A percentile compares a stretch with the other conserved stretches of the same genome.
These are phyloP conservation scores for Aphyosemion australe DNA, from an alignment of 2,113 vertebrate species.

Conservation along the genomic window DNA sequence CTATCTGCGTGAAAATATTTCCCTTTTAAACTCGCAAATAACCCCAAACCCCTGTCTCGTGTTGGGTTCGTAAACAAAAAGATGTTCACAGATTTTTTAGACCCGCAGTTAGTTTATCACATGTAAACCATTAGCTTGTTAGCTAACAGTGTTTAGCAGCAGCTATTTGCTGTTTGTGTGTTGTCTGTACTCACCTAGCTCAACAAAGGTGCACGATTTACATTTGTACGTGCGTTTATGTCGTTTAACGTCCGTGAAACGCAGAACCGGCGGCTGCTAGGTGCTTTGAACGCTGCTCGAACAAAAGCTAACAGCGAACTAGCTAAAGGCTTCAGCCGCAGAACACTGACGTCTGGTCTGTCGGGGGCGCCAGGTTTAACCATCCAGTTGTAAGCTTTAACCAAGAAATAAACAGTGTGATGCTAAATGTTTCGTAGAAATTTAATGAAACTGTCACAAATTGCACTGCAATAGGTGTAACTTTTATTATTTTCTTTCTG, in stretches of 20 bases:
- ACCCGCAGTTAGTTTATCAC: slow-evolving; percentile 30
- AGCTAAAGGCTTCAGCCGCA: slow-evolving; percentile 44
- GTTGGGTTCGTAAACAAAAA: slow-evolving; percentile 33
- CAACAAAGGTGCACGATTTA: not conserved
- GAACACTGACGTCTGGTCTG: slow-evolving; percentile 60
- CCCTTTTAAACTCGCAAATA: not conserved
- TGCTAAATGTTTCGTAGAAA: too few relatives aligned
- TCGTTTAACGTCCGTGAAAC: slow-evolving; percentile 1
- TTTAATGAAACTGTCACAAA: too few relatives aligned
- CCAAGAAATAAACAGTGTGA: not conserved
- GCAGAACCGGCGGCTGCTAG: not conserved
- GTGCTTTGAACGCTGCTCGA: slow-evolving; percentile 3
- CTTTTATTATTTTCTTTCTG: not conserved
- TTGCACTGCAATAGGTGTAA: too few relatives aligned
- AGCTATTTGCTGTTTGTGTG: not conserved
- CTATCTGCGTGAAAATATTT: not conserved
- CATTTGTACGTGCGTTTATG: not conserved
- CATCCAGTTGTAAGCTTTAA: not conserved
- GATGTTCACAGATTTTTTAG: slow-evolving; percentile 4
- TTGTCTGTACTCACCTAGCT: slow-evolving; percentile 52
- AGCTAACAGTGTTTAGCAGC: slow-evolving; percentile 15
- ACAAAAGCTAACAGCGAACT: slow-evolving; percentile 62
- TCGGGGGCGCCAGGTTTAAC: slow-evolving; percentile 38
- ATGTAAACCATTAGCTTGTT: slow-evolving; percentile 55
- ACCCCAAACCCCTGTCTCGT: not conserved